Evolutionary conservation across 2,113 vertebrate genomes (phyloP).

Genomic region (Epinephelus moara): DNA sequence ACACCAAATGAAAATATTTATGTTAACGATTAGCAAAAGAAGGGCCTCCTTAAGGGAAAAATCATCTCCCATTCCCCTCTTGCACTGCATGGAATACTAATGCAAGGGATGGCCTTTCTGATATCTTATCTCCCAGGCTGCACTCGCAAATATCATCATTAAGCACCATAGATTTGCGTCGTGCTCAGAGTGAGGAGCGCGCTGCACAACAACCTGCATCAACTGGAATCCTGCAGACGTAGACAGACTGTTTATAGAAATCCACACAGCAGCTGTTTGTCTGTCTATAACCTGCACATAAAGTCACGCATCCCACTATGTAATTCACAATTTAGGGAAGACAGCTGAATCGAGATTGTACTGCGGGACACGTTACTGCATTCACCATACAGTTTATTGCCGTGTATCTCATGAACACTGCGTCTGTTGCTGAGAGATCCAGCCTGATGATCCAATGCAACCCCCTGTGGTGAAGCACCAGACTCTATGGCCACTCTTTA

Average conservation of each 20-base stretch:
- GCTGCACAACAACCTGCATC: conserved; percentile 23
- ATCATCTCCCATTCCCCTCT: conserved; percentile 50
- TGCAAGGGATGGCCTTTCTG: conserved; percentile 67
- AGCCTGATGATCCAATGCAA: conserved; percentile 30
- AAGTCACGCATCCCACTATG: not conserved
- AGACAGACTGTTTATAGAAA: conserved; percentile 6
- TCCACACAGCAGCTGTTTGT: not conserved
- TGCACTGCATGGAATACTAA: conserved; percentile 75
- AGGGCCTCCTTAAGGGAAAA: conserved; percentile 60
- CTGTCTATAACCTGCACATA: not conserved
- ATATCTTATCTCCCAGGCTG: conserved; percentile 51
- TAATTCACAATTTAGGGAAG: conserved; percentile 13
- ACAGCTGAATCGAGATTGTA: conserved; percentile 6
- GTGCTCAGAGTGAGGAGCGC: conserved; percentile 23
- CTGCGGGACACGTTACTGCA: not conserved
- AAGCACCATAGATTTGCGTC: conserved; percentile 33
- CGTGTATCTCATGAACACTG: not conserved
- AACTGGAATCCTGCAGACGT: conserved; percentile 10
- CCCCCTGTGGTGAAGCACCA: conserved; percentile 49
- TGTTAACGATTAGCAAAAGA: conserved; percentile 69
- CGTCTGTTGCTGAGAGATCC: conserved; percentile 42
- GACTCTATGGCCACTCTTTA: conserved; percentile 40
- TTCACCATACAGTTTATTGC: conserved; percentile 11
- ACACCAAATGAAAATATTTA: conserved; percentile 70
- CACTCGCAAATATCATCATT: conserved; percentile 61